Base-by-base conservation (phyloP, 2,888 invertebrate species). In the Tipula lateralis region DNA sequence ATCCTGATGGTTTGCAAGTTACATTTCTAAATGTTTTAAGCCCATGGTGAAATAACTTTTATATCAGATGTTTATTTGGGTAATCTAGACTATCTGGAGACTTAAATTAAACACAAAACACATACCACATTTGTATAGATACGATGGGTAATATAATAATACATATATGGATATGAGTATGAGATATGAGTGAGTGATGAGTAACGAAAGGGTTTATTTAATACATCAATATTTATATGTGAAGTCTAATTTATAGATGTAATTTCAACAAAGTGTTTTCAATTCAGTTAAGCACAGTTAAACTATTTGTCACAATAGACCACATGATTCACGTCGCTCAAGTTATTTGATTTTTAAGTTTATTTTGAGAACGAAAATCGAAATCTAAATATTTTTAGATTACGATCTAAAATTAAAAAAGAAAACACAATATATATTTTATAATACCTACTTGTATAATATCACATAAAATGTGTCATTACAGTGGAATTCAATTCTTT, bases 301-400 rank as follows among this genome's bases (percentile, higher is more conserved):
- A 66, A 66, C 12, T 66, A 66, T n/a, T n/a, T 66, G 66, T 66
- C 66, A 66, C 66, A 66, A 66, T 66, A 66, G 66, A 66, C 66
- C 12, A 12, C 66, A 66, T 66, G 66, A 66, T 66, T 66, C 66
- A 66, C n/a, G 24, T 66, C 66, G 66, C 24, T 24, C 24, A 24
- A 66, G 24, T 66, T 12, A 24, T 66, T 66, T 50, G 16, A 50
- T 50, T 50, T 50, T 16, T 50, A 50, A 24, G 24, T 66, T 66
- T 66, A 66, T 66, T 66, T 66, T 66, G 66, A 66, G 66, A 66
- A 66, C 9, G 9, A 66, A 66, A 66, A 66, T 24, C 66, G 66
- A 66, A 66, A 66, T 66, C 66, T 24, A 66, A 66, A 66, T 66
- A 66, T 66, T 66, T 66, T 66, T 24, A 66, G 66, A 66, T 66